These are phyloP conservation scores for Meganola albula DNA, from an alignment of 2,888 invertebrate genomes.

Conservation along the genomic window DNA sequence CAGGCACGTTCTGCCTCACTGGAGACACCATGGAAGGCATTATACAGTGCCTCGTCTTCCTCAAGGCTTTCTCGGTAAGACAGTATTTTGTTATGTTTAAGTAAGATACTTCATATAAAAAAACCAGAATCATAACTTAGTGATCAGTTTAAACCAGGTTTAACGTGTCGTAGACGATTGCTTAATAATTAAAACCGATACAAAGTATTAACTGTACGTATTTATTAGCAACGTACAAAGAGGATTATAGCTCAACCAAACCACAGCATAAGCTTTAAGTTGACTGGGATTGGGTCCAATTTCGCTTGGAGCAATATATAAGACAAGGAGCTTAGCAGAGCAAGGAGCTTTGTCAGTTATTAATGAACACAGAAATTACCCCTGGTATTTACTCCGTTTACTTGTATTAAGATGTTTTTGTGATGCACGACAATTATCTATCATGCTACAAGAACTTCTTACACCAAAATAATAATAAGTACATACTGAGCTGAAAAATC, in stretches of 20 bases:
- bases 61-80: conserved; percentile 95
- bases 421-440: conserved; percentile 17
- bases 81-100: background rate
- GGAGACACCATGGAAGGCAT: conserved; percentile 96
- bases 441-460: too few relatives aligned
- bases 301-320: conserved; percentile 24
- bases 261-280: conserved; percentile 28
- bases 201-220: conserved; percentile 36
- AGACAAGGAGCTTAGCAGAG: conserved; percentile 41
- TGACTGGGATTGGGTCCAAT: conserved; percentile 35
- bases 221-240: conserved; percentile 29
- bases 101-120: background rate
- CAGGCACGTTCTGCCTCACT: conserved; percentile 92
- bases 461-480: too few relatives aligned
- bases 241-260: conserved; percentile 26
- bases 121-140: too few relatives aligned
- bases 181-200: conserved; percentile 29
- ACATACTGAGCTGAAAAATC: too few relatives aligned
- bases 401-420: conserved; percentile 38
- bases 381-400: conserved; percentile 32
- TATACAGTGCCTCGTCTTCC: conserved; percentile 93
- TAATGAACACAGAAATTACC: conserved; percentile 55
- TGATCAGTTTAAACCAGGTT: conserved; percentile 16
- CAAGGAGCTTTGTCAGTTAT: conserved; percentile 53
- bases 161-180: conserved; percentile 22